phyloP scores from a whole-genome alignment of 2,888 invertebrate species.

The Polydrusus tereticollis region DNA sequence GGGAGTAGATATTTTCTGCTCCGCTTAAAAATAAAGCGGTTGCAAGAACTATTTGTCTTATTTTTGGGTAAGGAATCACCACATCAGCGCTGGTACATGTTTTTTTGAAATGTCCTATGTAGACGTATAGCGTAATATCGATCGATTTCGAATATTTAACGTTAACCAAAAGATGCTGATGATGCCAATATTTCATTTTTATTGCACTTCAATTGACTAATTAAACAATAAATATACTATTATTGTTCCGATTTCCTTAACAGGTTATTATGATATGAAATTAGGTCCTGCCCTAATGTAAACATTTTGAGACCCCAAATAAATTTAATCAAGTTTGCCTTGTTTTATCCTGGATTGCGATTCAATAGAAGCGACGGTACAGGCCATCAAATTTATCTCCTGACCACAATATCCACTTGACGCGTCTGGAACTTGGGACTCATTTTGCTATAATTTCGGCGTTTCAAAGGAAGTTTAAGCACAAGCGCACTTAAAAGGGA shows the following conservation, averaged over 20 bases:
- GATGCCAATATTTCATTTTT: too few species aligned
- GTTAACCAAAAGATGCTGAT: too few species aligned
- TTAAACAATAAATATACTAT: neutral
- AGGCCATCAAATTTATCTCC: conserved; percentile 14
- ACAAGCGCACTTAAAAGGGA: conserved; percentile 3
- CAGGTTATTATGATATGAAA: neutral
- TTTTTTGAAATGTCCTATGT: too few species aligned
- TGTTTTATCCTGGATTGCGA: neutral
- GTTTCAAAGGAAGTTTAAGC: conserved; percentile 6
- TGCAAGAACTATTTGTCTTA: too few species aligned
- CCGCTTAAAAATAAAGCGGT: too few species aligned
- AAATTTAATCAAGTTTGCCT: neutral
- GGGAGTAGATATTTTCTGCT: too few species aligned
- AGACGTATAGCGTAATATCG: too few species aligned
- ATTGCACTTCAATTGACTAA: too few species aligned
- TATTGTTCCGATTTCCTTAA: neutral
- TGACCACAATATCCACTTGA: conserved; percentile 26
- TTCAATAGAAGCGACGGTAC: neutral
- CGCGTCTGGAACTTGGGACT: conserved; percentile 8
- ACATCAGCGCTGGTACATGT: too few species aligned
- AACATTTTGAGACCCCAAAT: conserved; percentile 2
- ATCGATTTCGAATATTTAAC: too few species aligned
- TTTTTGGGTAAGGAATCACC: too few species aligned
- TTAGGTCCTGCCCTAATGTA: neutral
- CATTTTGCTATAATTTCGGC: conserved; percentile 17